Evolutionary conservation across 2,113 vertebrate genomes (phyloP).

Genomic region (Phaethon lepturus): DNA sequence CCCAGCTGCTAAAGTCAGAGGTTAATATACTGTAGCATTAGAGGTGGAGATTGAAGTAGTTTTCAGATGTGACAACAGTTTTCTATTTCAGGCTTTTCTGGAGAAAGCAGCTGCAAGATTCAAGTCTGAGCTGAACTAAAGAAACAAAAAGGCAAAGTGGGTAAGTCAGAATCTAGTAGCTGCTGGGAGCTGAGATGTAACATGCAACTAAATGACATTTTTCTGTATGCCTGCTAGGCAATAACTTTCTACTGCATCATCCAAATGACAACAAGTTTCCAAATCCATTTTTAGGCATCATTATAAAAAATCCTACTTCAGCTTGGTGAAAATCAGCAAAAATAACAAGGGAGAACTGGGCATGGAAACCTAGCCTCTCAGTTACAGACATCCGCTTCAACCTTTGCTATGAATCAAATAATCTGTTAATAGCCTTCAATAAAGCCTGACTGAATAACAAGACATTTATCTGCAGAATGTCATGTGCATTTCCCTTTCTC

Average conservation of each 20-base stretch:
- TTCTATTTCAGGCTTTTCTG: slow-evolving; percentile 15
- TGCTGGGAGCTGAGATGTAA: background rate
- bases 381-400: background rate
- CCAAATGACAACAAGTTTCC: background rate
- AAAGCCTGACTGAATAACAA: background rate
- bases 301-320: background rate
- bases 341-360: background rate
- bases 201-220: background rate
- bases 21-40: background rate
- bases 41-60: background rate
- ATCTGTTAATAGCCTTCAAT: background rate
- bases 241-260: background rate
- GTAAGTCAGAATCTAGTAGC: background rate
- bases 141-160: background rate
- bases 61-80: background rate
- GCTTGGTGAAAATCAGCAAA: background rate
- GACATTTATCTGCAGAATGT: background rate
- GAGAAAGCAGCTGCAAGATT: background rate
- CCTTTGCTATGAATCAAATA: background rate
- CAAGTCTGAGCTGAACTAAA: background rate
- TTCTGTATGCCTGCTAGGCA: background rate
- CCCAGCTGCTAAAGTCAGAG: background rate
- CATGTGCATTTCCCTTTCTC: background rate
- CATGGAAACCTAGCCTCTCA: background rate
- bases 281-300: background rate